Evolutionary conservation across 2,797 vertebrate genomes (phyloP).

Genomic region (Rhinoraja longicauda): DNA sequence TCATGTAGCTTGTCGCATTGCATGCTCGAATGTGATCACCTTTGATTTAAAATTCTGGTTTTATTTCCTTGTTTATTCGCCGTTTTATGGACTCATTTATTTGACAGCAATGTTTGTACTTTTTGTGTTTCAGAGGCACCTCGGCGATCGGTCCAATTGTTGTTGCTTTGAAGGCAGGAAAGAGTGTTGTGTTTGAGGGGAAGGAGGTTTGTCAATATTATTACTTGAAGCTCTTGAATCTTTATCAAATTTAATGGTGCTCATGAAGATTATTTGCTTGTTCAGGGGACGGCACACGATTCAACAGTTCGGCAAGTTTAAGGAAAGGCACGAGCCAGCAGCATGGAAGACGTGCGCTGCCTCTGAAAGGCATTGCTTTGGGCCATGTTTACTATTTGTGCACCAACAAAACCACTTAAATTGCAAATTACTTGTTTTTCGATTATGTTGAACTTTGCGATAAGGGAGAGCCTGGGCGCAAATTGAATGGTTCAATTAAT

Average conservation of each 20-base stretch:
- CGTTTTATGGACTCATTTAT: not conserved
- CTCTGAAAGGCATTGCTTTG: not conserved
- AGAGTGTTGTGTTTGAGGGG: constrained; percentile 67
- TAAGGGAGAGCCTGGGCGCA: not conserved
- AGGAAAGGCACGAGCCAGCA: not conserved
- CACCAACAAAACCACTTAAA: not conserved
- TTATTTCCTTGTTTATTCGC: not conserved
- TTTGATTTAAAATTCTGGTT: not conserved
- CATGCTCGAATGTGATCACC: not conserved
- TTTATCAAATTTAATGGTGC: constrained; percentile 31
- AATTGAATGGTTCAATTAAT: not conserved
- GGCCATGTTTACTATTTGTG: not conserved
- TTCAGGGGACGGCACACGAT: not conserved
- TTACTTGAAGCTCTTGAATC: not conserved
- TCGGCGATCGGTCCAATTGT: constrained; percentile 80
- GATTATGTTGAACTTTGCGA: not conserved
- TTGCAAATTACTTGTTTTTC: not conserved
- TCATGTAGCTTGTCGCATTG: not conserved
- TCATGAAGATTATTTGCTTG: not conserved
- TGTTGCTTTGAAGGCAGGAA: constrained; percentile 70
- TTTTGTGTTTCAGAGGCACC: constrained; percentile 65
- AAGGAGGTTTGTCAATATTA: constrained; percentile 65
- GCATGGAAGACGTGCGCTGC: not conserved
- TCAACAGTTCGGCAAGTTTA: not conserved
- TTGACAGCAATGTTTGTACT: too few species aligned